Conservation (phyloP, 2,888 invertebrate species). For the Sinelater perroti region DNA sequence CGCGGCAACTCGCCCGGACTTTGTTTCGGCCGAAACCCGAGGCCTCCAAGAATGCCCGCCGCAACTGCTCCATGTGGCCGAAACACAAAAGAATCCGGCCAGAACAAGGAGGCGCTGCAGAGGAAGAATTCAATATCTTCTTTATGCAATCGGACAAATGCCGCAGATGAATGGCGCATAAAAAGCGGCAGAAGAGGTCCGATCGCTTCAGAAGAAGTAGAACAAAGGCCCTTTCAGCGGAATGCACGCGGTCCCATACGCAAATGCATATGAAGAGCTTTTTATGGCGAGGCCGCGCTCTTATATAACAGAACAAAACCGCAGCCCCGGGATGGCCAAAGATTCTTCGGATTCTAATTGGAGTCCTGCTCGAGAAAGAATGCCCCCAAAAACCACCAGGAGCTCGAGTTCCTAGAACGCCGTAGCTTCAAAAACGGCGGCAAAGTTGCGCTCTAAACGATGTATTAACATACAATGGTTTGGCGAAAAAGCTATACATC, state of each 20-base stretch:
- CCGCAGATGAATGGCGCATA: constrained; percentile 37
- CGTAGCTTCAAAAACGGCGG: too few species aligned
- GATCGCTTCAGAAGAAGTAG: constrained; percentile 39
- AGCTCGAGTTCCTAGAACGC: too few species aligned
- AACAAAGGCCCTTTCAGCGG: constrained; percentile 36
- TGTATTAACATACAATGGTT: too few species aligned
- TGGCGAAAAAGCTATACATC: too few species aligned
- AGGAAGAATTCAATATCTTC: constrained; percentile 36
- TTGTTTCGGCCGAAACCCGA: neutral
- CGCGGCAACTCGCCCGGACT: too few species aligned
- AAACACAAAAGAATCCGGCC: constrained; percentile 31
- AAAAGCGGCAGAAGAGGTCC: constrained; percentile 24
- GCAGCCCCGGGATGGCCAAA: too few species aligned
- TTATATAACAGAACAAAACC: constrained; percentile 20
- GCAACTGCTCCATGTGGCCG: constrained; percentile 6
- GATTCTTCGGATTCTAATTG: too few species aligned
- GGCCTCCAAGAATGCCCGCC: constrained; percentile 7
- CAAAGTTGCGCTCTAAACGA: too few species aligned
- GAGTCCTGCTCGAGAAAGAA: too few species aligned
- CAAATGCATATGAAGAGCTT: constrained; percentile 36
- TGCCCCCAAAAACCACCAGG: too few species aligned
- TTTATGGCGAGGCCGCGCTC: constrained; percentile 27
- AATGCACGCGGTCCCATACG: constrained; percentile 33
- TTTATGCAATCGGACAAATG: constrained; percentile 37
- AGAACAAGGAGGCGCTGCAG: constrained; percentile 34